A percentile compares a stretch with the other conserved stretches of the same genome.
These are phyloP conservation scores for Phycodurus eques DNA, from an alignment of 2,113 vertebrate species.

Conservation along the genomic window DNA sequence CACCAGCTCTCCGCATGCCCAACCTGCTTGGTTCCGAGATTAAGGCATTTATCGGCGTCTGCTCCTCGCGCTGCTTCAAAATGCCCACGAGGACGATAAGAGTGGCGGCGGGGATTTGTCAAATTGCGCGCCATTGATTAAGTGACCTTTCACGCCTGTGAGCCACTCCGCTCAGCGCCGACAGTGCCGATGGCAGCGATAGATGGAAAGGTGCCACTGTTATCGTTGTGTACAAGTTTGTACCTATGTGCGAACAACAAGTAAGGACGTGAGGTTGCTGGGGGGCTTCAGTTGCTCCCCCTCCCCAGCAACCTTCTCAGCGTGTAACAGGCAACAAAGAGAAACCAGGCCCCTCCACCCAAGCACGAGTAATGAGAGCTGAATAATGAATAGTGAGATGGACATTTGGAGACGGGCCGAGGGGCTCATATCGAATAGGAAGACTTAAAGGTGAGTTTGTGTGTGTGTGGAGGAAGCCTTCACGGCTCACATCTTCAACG, in stretches of 20 bases:
- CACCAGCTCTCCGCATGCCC: constrained; percentile 8
- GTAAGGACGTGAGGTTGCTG: constrained; percentile 6
- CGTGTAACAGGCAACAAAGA: constrained; percentile 42
- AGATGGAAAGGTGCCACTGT: constrained; percentile 71
- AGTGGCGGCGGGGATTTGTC: constrained; percentile 76
- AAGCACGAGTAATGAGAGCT: constrained; percentile 31
- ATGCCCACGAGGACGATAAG: constrained; percentile 73
- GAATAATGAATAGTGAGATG: constrained; percentile 54
- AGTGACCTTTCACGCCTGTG: constrained; percentile 77
- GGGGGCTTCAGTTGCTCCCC: constrained; percentile 49
- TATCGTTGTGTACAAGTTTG: constrained; percentile 79
- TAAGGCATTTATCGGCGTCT: constrained; percentile 66
- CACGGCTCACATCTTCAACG: constrained; percentile 19
- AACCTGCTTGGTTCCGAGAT: constrained; percentile 36
- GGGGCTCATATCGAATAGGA: constrained; percentile 49
- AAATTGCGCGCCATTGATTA: constrained; percentile 81
- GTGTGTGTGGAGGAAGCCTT: constrained; percentile 27
- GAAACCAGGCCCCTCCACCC: constrained; percentile 18
- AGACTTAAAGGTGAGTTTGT: constrained; percentile 24
- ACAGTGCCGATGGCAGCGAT: constrained; percentile 76
- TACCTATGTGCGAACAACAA: constrained; percentile 61
- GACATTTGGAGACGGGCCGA: constrained; percentile 40
- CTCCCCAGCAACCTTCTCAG: constrained; percentile 27
- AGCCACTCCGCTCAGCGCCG: constrained; percentile 73
- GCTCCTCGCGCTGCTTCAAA: constrained; percentile 70